Evolutionary conservation across 1,140 invertebrate genomes (phyloP), one percentile per base, ranked within the genome.

Genomic region (Diorhabda carinulata): DNA sequence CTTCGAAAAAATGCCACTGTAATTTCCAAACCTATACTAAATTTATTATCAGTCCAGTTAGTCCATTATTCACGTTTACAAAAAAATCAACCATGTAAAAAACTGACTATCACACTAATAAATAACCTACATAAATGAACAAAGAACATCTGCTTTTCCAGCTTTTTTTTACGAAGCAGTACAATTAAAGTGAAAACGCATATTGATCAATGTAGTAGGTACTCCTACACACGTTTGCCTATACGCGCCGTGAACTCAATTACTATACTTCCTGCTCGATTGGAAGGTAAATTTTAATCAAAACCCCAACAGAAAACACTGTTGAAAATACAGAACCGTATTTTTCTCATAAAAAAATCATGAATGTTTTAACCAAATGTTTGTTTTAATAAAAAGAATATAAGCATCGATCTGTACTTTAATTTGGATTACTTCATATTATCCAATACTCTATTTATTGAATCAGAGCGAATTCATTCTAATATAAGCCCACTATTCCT

Each of bases 151-250:
- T 71, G 70, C 69, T 57, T 56, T 52, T 47, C n/a, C n/a, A 43
- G 59, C 68, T 57, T 57, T 64, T 62, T 64, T 69, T 61, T 68
- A 68, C 61, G 43, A 42, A 47, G n/a, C 65, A 65, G 72, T 68
- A 73, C 72, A 73, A 73, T 73, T 73, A 73, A 73, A 73, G 72
- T 70, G 72, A 73, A 73, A 73, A 73, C 72, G 66, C 72, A 70
- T 72, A 72, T 73, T 73, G 72, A 70, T 73, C 72, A 73, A 60
- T 66, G 69, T 67, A 63, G 63, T 25, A 25, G 25, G 25, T 57
- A 70, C 72, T 67, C 69, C 69, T 69, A 72, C 72, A 72, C 72
- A 71, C 72, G 66, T 59, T 61, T 40, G 61, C 68, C 47, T 69
- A 70, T 67, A 71, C 66, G 58, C 65, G 65, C 25, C 57, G 52